Conservation (phyloP, 2,888 invertebrate genomes). For the Caenorhabditis sp. region DNA sequence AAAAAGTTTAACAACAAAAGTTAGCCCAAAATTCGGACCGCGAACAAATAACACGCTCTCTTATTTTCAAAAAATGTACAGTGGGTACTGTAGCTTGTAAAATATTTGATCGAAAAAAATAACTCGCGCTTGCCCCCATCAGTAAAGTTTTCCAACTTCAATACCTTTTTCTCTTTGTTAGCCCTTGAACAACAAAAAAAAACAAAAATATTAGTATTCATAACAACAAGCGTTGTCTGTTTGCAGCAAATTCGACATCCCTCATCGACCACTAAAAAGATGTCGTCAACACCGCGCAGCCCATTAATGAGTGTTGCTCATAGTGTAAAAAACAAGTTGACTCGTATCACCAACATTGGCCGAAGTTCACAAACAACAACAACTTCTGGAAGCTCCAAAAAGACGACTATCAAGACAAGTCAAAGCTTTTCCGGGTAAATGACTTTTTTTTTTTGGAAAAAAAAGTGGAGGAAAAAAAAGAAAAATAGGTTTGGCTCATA, state of each 20-base stretch:
- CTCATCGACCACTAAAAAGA: not conserved
- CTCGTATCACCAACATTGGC: slow-evolving; percentile 39
- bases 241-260: not conserved
- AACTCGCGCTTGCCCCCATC: too few species aligned
- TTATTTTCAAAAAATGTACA: too few species aligned
- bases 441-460: slow-evolving; percentile 7
- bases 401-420: slow-evolving; percentile 36
- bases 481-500: slow-evolving; percentile 8
- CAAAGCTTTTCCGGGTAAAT: slow-evolving; percentile 50
- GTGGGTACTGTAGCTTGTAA: too few species aligned
- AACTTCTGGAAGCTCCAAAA: not conserved
- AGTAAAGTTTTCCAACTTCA: too few species aligned
- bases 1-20: too few species aligned
- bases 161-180: too few species aligned
- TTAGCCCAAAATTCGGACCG: too few species aligned
- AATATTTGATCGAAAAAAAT: too few species aligned
- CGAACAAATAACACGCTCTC: too few species aligned
- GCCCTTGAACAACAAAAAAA: too few species aligned
- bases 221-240: not conserved
- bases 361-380: slow-evolving; percentile 12
- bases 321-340: slow-evolving; percentile 56
- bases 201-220: too few species aligned
- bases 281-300: slow-evolving; percentile 55
- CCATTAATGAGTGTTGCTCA: slow-evolving; percentile 68
- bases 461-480: slow-evolving; percentile 11